Evolutionary conservation across 2,888 invertebrate species (phyloP), one percentile per base, ranked within the genome.

Genomic region (Frankliniella intonsa): DNA sequence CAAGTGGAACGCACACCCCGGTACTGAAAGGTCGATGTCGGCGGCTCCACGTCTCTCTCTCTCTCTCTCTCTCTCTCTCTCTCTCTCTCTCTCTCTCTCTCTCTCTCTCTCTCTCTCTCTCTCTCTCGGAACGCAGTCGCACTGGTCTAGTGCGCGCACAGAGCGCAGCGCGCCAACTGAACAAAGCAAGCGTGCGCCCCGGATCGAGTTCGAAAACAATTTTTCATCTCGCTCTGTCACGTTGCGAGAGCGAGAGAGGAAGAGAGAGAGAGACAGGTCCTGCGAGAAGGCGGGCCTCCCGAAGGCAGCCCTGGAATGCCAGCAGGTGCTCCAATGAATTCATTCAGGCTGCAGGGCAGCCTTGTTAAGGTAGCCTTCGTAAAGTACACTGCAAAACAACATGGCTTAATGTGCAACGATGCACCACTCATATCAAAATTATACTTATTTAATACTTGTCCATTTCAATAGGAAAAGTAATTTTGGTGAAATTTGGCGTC

Each of bases 261-360:
- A 17, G 14, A 62, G 62, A 55, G 55, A 55, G 7, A 62, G 62
- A 62, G 62, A 62, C 14, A 17, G 22, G 25, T 76, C 25, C 9
- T 25, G 9, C 22, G 69, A 76, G 55, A 3, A 12, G 55, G 12
- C n/a, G 62, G 14, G 14, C n/a, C n/a, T 62, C 14, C n/a, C 62
- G 62, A n/a, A 62, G 62, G 62, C 62, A 62, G 62, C 62, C 62
- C 62, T 17, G 69, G 69, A 76, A 76, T 76, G 69, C 69, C 22
- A 25, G 69, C 69, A 76, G 69, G 69, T 76, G 69, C 69, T 76
- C 69, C 69, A 76, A 76, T 76, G 69, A 76, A 76, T 76, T 76
- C 69, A 76, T 76, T 76, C 69, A 76, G 69, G 22, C 10, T 12
- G 69, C 69, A 10, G 69, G 12, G 25, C 22, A 12, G 69, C 22